Evolutionary conservation across 1,140 invertebrate species (phyloP), one percentile per base, ranked within the genome.

Genomic region (Centruroides sculpturatus): DNA sequence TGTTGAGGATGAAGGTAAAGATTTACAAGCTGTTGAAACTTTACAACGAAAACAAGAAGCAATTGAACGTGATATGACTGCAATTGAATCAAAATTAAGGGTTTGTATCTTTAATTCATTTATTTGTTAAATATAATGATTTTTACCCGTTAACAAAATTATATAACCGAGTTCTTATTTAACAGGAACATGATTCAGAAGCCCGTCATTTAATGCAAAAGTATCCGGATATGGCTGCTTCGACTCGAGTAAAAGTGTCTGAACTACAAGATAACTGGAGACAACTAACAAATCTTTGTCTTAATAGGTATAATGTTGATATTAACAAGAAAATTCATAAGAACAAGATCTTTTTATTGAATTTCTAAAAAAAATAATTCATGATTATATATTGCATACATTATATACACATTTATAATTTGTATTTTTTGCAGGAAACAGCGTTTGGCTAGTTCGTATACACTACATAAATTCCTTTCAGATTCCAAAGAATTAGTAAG

Each of bases 31-130:
- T 11, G 90, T 93, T 3, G 85, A 92, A 71, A 63, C 66, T n/a
- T 71, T 92, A 5, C 82, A 85, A 64, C 73, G 91, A 34, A 84
- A 87, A 66, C 87, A 92, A 70, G 85, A 90, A 59, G 83, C 86
- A 3, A 75, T 90, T 35, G 87, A 91, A 66, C 77, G 85, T 53
- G 90, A 94, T 66, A 89, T 94, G 78, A 82, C 82, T 3, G 89
- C 89, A 0, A 87, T 94, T 8, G 83, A 89, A 66, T 82, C 82
- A 56, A 91, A 91, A 78, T 75, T 92, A 0, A 82, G 81, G 65
- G 77, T 78, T 50, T 65, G 73, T 35, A 66, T 36, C 35, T 35
- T 12, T 23, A 23, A 12, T 56, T 57, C 10, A 35, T 54, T 34
- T 4, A 13, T 59, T 13, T 13, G 0, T 46, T 46, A 55, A 46